Conservation (phyloP, 2,797 vertebrate genomes). For the Labeo calbasu region DNA sequence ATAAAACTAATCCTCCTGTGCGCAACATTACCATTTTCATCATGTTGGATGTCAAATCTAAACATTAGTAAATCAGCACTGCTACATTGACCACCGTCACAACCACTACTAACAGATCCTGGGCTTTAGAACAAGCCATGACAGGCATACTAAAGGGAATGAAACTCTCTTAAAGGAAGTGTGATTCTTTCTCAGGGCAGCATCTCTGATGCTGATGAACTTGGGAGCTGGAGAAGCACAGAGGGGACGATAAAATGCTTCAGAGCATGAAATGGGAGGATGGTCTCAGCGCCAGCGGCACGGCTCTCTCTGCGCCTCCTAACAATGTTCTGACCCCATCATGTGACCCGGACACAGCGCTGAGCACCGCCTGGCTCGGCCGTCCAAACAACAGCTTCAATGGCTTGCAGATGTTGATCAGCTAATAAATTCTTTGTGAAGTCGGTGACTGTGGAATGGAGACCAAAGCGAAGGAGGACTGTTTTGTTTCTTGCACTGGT, state of each 20-base stretch:
- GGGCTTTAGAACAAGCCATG: slow-evolving; percentile 28
- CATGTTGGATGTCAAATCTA: slow-evolving; percentile 7
- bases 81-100: slow-evolving; percentile 11
- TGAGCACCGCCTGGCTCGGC: slow-evolving; percentile 61
- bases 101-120: slow-evolving; percentile 5
- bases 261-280: slow-evolving; percentile 66
- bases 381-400: slow-evolving; percentile 74
- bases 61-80: slow-evolving; percentile 16
- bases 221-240: slow-evolving; percentile 29
- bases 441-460: neutral
- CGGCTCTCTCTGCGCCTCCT: slow-evolving; percentile 56
- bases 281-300: slow-evolving; percentile 58
- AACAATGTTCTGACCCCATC: slow-evolving; percentile 62
- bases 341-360: slow-evolving; percentile 59
- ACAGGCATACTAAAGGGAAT: slow-evolving; percentile 37
- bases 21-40: slow-evolving; percentile 4
- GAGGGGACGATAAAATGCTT: slow-evolving; percentile 64
- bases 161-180: slow-evolving; percentile 11
- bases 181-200: neutral
- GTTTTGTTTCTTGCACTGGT: slow-evolving; percentile 27
- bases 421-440: slow-evolving; percentile 69
- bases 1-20: neutral
- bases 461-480: neutral
- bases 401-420: slow-evolving; percentile 76
- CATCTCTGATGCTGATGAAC: slow-evolving; percentile 34